These are phyloP conservation scores for Pogonocichla stellata DNA, from an alignment of 2,113 vertebrate species.

Conservation along the genomic window DNA sequence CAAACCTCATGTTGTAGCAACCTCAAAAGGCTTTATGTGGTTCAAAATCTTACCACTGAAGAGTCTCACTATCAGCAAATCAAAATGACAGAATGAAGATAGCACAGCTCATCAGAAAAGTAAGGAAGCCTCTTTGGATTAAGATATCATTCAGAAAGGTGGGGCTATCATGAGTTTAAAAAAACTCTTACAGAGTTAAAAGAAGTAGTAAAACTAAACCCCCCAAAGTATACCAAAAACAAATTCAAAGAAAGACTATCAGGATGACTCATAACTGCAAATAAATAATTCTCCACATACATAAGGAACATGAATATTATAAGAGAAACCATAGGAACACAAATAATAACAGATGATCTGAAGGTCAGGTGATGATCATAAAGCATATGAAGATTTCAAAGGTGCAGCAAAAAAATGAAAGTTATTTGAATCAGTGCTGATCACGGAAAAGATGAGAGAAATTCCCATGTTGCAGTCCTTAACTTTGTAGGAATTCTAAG, in stretches of 20 bases:
- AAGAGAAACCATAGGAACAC: background rate
- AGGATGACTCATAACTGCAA: background rate
- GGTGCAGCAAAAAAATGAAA: background rate
- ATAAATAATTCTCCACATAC: background rate
- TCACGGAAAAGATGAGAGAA: rapidly evolving
- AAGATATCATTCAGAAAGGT: background rate
- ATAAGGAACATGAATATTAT: background rate
- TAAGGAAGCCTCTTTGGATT: background rate
- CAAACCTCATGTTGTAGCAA: background rate
- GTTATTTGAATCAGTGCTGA: background rate
- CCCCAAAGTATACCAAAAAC: background rate
- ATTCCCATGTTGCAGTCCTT: background rate
- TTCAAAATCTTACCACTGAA: background rate
- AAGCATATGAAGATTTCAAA: background rate
- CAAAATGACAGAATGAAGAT: background rate
- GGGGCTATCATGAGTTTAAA: background rate
- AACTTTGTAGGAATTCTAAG: background rate
- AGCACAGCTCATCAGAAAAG: background rate
- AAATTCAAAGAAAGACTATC: background rate
- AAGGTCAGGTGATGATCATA: background rate
- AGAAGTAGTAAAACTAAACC: background rate
- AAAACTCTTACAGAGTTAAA: rapidly evolving
- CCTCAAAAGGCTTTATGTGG: no score
- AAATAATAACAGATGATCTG: background rate
- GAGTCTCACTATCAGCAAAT: background rate